Percentiles rank a stretch among this genome's conserved stretches.
phyloP scores from a whole-genome alignment of 2,888 invertebrate genomes.

The Tridacna crocea region DNA sequence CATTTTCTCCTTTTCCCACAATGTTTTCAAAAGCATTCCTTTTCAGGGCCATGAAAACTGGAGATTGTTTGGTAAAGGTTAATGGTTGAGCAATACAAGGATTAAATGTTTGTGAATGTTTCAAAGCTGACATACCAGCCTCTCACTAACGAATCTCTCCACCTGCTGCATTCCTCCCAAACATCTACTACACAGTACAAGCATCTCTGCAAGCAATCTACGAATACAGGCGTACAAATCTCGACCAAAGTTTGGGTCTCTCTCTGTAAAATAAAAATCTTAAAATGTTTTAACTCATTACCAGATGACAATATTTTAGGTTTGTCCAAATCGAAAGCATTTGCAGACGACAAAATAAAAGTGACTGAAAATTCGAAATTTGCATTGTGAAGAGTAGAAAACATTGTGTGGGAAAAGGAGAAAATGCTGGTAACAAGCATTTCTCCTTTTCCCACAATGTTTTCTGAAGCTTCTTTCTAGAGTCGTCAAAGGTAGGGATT shows the following conservation, averaged over 20 bases:
- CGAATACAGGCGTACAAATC: slow-evolving; percentile 79
- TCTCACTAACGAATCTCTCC: slow-evolving; percentile 80
- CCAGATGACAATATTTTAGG: no score
- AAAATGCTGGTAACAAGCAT: background rate
- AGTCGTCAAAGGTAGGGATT: no score
- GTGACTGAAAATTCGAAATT: no score
- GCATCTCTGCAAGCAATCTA: slow-evolving; percentile 80
- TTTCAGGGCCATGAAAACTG: no score
- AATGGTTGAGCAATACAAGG: slow-evolving; percentile 42
- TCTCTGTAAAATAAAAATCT: slow-evolving; percentile 32
- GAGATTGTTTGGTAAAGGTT: no score
- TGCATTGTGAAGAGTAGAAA: no score
- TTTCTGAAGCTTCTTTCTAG: no score
- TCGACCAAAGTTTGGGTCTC: slow-evolving; percentile 78
- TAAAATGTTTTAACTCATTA: no score
- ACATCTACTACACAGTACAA: slow-evolving; percentile 83
- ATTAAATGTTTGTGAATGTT: slow-evolving; percentile 78
- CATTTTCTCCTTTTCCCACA: no score
- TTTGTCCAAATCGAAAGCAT: no score
- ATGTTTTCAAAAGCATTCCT: no score
- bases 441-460: slow-evolving; percentile 4
- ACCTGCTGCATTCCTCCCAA: slow-evolving; percentile 82
- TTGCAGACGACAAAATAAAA: no score
- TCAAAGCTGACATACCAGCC: slow-evolving; percentile 81
- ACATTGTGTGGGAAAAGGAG: background rate